Conservation (phyloP, 2,797 vertebrate genomes). For the Tadarida brasiliensis region DNA sequence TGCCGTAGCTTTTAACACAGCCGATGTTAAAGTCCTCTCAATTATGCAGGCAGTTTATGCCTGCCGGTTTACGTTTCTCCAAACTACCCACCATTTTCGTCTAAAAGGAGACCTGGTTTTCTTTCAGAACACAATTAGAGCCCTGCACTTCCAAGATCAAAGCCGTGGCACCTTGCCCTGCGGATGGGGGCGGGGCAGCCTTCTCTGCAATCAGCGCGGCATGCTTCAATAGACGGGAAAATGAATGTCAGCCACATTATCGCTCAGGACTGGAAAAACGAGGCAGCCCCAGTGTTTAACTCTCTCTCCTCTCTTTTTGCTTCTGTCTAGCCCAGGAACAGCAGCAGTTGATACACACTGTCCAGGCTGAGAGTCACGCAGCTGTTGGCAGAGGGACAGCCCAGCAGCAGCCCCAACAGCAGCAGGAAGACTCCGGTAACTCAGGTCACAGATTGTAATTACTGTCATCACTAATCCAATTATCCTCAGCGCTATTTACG, state of each 20-base stretch:
- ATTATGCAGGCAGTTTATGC: neutral
- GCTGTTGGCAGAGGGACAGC: constrained; percentile 32
- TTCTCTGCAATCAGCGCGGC: neutral
- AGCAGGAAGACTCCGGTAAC: neutral
- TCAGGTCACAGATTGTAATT: constrained; percentile 83
- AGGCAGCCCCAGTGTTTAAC: neutral
- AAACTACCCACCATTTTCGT: neutral
- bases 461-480: neutral
- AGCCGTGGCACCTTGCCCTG: rapidly evolving
- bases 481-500: neutral
- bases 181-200: rapidly evolving
- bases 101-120: neutral
- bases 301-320: constrained; percentile 24
- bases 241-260: neutral
- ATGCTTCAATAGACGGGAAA: constrained; percentile 37
- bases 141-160: neutral
- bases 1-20: neutral
- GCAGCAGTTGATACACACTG: constrained; percentile 79
- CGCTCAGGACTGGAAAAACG: neutral
- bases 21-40: constrained; percentile 5
- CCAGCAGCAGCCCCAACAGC: constrained; percentile 31
- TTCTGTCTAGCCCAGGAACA: constrained; percentile 81
- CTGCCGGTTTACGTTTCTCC: neutral
- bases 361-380: constrained; percentile 88
- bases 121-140: neutral